Percentiles rank a stretch among this genome's conserved stretches.
phyloP scores from a whole-genome alignment of 2,113 vertebrate species.

The Brienomyrus longianalis region DNA sequence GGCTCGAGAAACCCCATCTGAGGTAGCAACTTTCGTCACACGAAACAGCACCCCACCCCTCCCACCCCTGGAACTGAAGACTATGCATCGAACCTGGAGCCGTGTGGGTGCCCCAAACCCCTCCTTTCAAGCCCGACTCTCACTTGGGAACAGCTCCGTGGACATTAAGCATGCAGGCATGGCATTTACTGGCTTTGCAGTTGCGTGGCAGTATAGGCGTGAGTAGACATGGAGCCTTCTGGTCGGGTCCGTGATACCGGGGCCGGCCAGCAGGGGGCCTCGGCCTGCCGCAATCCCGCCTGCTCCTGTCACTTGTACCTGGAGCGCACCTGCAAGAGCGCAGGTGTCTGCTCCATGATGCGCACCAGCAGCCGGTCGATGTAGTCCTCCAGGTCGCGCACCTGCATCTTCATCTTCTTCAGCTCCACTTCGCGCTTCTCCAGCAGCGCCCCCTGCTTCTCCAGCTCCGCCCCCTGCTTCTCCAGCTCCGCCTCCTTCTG shows the following conservation, averaged over 20 bases:
- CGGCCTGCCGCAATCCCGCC: constrained; percentile 23
- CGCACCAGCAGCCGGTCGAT: constrained; percentile 93
- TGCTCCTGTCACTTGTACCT: constrained; percentile 50
- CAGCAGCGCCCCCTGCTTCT: constrained; percentile 68
- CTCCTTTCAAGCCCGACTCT: constrained; percentile 27
- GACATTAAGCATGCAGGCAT: constrained; percentile 48
- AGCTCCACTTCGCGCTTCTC: constrained; percentile 81
- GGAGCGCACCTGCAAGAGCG: constrained; percentile 80
- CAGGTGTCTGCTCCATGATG: constrained; percentile 94
- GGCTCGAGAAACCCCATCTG: not conserved
- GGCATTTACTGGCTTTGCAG: constrained; percentile 41
- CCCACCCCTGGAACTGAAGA: not conserved
- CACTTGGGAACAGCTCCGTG: constrained; percentile 26
- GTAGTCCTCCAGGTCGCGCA: constrained; percentile 89
- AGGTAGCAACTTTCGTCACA: not conserved
- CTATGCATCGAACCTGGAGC: not conserved
- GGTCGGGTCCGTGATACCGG: not conserved
- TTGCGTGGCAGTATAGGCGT: constrained; percentile 57
- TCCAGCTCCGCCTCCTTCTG: constrained; percentile 69
- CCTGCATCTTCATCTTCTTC: constrained; percentile 71
- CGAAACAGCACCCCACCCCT: not conserved
- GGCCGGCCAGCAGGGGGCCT: constrained; percentile 39
- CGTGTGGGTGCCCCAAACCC: not conserved
- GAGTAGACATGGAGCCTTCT: constrained; percentile 37
- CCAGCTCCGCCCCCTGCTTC: constrained; percentile 69